Evolutionary conservation across 1,140 invertebrate genomes (phyloP), one percentile per base, ranked within the genome.

Genomic region (Papilio polytes): DNA sequence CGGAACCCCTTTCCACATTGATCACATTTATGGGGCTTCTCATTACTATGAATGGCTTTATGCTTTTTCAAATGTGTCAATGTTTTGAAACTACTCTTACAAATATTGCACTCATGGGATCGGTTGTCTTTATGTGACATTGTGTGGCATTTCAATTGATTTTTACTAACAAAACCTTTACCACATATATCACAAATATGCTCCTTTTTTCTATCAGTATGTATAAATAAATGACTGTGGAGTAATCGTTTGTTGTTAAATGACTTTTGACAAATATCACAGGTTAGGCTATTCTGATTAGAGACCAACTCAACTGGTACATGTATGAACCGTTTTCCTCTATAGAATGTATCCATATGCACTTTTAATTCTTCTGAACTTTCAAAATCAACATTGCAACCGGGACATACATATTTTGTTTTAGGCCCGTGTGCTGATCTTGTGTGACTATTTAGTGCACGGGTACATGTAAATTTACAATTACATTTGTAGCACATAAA

Each of bases 21-120:
- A 36, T 97, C 96, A 90, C 97, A 98, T 78, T 97, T 96, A 89
- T 97, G 97, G 0, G 97, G 97, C 88, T 97, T 97, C 6, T 97
- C 96, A 7, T 97, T 96, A 6, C 96, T 96, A 90, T 97, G 97
- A 80, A 97, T 96, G 31, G 95, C 95, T 36, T 96, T 95, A 85
- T 97, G 96, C 82, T 96, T 96, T 36, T 88, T 59, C n/a, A 94
- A 83, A 80, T 90, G 89, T 15, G 86, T 87, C 2, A 88, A 86
- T 41, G 88, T 92, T 36, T 89, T 77, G 72, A 94, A 94, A 18
- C 85, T 84, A 36, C 85, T 88, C 22, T 92, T 93, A 22, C 92
- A 94, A 63, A 93, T 92, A 78, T 88, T 88, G 80, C 92, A 94
- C 0, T 88, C 84, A 59, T 90, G 89, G 0, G 91, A 89, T n/a